These are phyloP conservation scores for Melanotaenia boesemani DNA, from an alignment of 2,797 vertebrate genomes.

Conservation along the genomic window DNA sequence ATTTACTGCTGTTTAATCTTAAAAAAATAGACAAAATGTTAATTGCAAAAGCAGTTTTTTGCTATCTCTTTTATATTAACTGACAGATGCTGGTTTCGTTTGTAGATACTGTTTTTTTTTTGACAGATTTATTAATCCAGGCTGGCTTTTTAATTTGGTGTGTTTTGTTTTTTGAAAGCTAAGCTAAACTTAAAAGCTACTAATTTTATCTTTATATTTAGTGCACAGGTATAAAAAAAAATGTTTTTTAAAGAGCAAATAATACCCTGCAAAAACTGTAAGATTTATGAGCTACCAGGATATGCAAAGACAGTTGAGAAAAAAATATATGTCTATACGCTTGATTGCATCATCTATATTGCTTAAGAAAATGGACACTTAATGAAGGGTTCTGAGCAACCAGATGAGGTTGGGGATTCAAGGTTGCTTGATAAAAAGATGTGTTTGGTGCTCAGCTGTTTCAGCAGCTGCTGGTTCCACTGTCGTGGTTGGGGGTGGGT, in stretches of 20 bases:
- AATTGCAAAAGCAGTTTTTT: background rate
- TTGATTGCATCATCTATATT: constrained; percentile 16
- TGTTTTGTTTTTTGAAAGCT: constrained; percentile 6
- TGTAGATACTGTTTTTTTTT: background rate
- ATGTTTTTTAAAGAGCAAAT: background rate
- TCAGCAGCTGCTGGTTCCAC: constrained; percentile 56
- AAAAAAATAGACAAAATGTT: too few species aligned
- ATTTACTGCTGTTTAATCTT: background rate
- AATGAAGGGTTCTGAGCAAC: constrained; percentile 32
- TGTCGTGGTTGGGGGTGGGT: constrained; percentile 44
- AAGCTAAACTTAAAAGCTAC: constrained; percentile 4
- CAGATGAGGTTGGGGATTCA: constrained; percentile 36
- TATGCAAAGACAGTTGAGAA: background rate
- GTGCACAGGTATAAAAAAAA: background rate
- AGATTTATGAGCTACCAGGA: background rate
- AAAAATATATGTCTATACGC: background rate
- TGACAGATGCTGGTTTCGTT: background rate
- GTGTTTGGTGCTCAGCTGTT: constrained; percentile 55
- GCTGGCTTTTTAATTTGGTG: background rate
- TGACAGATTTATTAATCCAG: background rate
- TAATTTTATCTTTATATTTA: background rate
- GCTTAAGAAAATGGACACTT: constrained; percentile 51
- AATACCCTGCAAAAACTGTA: constrained; percentile 9
- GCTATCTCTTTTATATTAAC: background rate
- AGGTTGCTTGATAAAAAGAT: constrained; percentile 36